Percentiles rank a stretch among this genome's conserved stretches.
Conservation (phyloP, 1,140 invertebrate genomes). For the Mactra quadrangularis region DNA sequence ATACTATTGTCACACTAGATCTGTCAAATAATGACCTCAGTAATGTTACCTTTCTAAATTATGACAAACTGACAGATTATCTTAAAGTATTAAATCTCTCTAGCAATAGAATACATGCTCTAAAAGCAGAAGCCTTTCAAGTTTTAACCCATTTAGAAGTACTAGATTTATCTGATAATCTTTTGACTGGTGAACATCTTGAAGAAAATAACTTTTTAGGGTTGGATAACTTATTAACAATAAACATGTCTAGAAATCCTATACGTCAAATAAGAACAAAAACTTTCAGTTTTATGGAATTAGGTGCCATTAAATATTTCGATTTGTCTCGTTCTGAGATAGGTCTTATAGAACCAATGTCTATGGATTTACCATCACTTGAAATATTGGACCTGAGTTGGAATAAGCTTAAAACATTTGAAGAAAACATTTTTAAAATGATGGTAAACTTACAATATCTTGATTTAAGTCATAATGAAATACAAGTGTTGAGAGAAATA, state of each 20-base stretch:
- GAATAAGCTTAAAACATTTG: conserved; percentile 24
- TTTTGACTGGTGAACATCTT: conserved; percentile 12
- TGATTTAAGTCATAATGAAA: conserved; percentile 52
- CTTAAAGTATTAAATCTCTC: conserved; percentile 18
- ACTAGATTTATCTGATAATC: conserved; percentile 54
- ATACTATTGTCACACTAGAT: conserved; percentile 15
- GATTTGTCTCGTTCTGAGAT: conserved; percentile 57
- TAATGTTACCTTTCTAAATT: conserved; percentile 35
- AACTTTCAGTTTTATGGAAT: conserved; percentile 38
- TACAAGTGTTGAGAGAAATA: conserved; percentile 12
- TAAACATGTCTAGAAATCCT: conserved; percentile 42
- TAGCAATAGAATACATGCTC: conserved; percentile 31
- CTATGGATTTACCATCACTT: conserved; percentile 41
- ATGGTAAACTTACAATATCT: conserved; percentile 18
- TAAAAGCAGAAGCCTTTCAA: conserved; percentile 29
- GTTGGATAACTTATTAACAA: conserved; percentile 16
- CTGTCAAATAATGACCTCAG: conserved; percentile 35
- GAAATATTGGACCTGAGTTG: conserved; percentile 47
- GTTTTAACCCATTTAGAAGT: conserved; percentile 5
- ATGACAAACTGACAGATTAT: not conserved
- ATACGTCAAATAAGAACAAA: conserved; percentile 12
- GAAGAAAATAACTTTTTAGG: conserved; percentile 47
- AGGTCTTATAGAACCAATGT: not conserved
- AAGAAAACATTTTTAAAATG: conserved; percentile 32
- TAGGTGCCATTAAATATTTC: conserved; percentile 10